phyloP scores from a whole-genome alignment of 1,140 invertebrate genomes.

The Drosophila sechellia region DNA sequence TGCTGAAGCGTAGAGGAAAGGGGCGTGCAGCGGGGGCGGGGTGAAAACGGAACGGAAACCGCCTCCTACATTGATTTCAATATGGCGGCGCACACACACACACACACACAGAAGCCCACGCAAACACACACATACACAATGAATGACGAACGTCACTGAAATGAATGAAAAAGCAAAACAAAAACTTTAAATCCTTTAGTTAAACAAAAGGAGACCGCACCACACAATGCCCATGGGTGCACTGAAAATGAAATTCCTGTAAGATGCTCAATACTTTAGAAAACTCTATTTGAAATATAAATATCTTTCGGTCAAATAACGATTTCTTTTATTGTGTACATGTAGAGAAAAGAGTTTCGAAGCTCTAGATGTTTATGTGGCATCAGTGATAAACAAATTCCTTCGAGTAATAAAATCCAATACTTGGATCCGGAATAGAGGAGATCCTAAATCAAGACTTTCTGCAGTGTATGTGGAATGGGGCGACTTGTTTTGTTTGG shows the following conservation, averaged over 20 bases:
- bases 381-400: no score
- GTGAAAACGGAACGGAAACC: conserved; percentile 17
- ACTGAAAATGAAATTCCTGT: conserved; percentile 3
- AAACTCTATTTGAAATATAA: neutral
- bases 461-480: conserved; percentile 2
- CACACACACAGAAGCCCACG: conserved; percentile 13
- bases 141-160: conserved; percentile 66
- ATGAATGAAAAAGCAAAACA: conserved; percentile 71
- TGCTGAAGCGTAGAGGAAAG: conserved; percentile 46
- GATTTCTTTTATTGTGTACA: no score
- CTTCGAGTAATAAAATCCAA: no score
- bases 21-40: neutral
- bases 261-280: neutral
- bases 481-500: conserved; percentile 10
- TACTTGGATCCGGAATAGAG: no score
- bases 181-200: conserved; percentile 78
- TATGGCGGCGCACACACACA: conserved; percentile 46
- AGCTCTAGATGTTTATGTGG: no score
- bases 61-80: conserved; percentile 69
- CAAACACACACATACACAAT: conserved; percentile 33
- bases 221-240: conserved; percentile 39
- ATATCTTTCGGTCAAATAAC: no score
- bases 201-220: conserved; percentile 65
- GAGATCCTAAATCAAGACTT: neutral
- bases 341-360: no score